phyloP scores from a whole-genome alignment of 2,888 invertebrate species.

The Drosophila falleni region DNA sequence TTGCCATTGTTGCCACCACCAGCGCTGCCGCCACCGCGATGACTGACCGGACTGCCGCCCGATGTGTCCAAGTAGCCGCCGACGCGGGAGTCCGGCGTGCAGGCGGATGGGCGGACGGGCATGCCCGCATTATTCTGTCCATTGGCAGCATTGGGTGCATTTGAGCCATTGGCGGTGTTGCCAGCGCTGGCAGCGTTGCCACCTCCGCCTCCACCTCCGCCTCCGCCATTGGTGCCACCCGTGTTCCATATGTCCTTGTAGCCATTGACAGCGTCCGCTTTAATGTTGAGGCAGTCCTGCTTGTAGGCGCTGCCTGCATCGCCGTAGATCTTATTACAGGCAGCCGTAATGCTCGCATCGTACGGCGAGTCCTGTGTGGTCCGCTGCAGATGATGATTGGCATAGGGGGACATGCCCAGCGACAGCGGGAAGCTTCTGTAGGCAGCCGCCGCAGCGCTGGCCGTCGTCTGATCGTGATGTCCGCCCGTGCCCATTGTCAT shows the following conservation, averaged over 20 bases:
- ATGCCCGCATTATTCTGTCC: constrained; percentile 87
- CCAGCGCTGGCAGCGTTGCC: constrained; percentile 87
- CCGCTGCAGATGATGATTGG: constrained; percentile 91
- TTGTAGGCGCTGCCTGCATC: constrained; percentile 87
- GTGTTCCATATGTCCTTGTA: constrained; percentile 89
- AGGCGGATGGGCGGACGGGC: constrained; percentile 93
- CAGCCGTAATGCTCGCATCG: constrained; percentile 95
- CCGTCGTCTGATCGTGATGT: constrained; percentile 90
- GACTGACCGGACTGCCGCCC: constrained; percentile 89
- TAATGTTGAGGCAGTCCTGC: constrained; percentile 90
- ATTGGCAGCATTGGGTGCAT: constrained; percentile 85
- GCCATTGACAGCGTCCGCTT: constrained; percentile 87
- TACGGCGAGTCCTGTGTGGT: constrained; percentile 96
- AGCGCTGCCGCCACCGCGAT: constrained; percentile 89
- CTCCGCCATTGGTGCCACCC: constrained; percentile 87
- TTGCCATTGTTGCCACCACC: constrained; percentile 87
- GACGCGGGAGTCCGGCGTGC: constrained; percentile 94
- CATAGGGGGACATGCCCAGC: constrained; percentile 94
- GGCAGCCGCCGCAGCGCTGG: constrained; percentile 88
- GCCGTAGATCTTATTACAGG: constrained; percentile 89
- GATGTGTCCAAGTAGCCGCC: constrained; percentile 92
- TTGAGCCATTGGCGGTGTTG: constrained; percentile 76
- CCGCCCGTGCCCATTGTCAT: constrained; percentile 89
- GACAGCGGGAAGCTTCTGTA: constrained; percentile 95
- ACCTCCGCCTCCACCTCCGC: constrained; percentile 86